Conservation (phyloP, 1,140 invertebrate species). For the Drosophila subobscura region DNA sequence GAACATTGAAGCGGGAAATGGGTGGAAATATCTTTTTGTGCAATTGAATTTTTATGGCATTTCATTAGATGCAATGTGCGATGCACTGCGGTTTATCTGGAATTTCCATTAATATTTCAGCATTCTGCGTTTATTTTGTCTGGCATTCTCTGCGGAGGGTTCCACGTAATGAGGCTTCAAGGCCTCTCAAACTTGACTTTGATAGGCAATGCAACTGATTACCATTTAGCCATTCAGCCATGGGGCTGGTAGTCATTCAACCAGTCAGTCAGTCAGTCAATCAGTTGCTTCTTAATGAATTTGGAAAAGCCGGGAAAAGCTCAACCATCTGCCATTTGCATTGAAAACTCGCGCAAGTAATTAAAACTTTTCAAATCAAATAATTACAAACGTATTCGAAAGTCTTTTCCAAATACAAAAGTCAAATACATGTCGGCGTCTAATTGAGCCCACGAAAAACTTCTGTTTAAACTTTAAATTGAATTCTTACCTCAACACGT, state of each 20-base stretch:
- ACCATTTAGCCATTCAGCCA: slow-evolving; percentile 29
- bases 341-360: slow-evolving; percentile 68
- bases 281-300: slow-evolving; percentile 46
- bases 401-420: slow-evolving; percentile 73
- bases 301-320: slow-evolving; percentile 8
- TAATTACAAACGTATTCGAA: slow-evolving; percentile 72
- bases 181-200: slow-evolving; percentile 48
- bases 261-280: slow-evolving; percentile 31
- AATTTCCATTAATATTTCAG: slow-evolving; percentile 54
- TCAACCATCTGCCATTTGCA: slow-evolving; percentile 33
- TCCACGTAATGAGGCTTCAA: slow-evolving; percentile 58
- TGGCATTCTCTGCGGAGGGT: slow-evolving; percentile 48
- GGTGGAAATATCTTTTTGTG: slow-evolving; percentile 12
- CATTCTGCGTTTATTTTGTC: slow-evolving; percentile 13
- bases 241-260: slow-evolving; percentile 21
- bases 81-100: slow-evolving; percentile 2
- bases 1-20: slow-evolving; percentile 11
- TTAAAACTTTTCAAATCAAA: slow-evolving; percentile 82
- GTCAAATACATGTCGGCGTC: slow-evolving; percentile 68
- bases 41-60: slow-evolving; percentile 37
- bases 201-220: slow-evolving; percentile 73
- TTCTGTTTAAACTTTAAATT: slow-evolving; percentile 36
- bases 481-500: slow-evolving; percentile 92
- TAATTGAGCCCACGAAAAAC: slow-evolving; percentile 60
- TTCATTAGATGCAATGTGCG: slow-evolving; percentile 12